Evolutionary conservation across 2,888 invertebrate genomes (phyloP).

Genomic region (Opisthograptis luteolata): DNA sequence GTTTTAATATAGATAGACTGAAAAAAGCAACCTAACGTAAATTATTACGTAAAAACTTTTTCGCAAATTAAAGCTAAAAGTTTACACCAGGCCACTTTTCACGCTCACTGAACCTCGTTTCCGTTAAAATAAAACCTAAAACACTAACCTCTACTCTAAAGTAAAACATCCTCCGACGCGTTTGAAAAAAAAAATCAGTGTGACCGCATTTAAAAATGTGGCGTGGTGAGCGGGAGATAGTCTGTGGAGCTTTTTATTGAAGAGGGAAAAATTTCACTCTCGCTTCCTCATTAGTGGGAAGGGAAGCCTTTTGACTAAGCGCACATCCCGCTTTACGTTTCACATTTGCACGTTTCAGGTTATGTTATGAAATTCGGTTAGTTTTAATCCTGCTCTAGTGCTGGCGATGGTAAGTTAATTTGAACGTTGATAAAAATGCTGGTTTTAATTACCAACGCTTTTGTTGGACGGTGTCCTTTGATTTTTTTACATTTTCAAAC

Average conservation of each 20-base stretch:
- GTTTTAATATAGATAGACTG: no score
- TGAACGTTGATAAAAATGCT: neutral
- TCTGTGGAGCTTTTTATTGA: conserved; percentile 62
- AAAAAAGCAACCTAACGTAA: no score
- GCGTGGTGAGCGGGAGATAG: conserved; percentile 59
- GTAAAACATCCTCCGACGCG: conserved; percentile 5
- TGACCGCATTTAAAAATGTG: conserved; percentile 54
- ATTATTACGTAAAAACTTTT: no score
- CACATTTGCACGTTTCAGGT: conserved; percentile 43
- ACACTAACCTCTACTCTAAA: neutral
- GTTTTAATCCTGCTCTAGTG: conserved; percentile 8
- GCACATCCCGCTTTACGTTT: conserved; percentile 58
- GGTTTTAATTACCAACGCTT: no score
- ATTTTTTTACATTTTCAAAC: no score
- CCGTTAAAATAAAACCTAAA: conserved; percentile 3
- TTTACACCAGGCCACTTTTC: neutral
- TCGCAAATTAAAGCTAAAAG: no score
- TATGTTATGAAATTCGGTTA: conserved; percentile 24
- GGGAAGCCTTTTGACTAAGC: conserved; percentile 59
- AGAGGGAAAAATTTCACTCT: conserved; percentile 62
- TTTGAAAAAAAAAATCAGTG: conserved; percentile 12
- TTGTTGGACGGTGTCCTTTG: no score
- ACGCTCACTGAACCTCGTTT: neutral
- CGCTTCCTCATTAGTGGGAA: conserved; percentile 65
- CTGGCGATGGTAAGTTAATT: neutral